Evolutionary conservation across 2,888 invertebrate genomes (phyloP).

Genomic region (Camptogramma bilineatum): DNA sequence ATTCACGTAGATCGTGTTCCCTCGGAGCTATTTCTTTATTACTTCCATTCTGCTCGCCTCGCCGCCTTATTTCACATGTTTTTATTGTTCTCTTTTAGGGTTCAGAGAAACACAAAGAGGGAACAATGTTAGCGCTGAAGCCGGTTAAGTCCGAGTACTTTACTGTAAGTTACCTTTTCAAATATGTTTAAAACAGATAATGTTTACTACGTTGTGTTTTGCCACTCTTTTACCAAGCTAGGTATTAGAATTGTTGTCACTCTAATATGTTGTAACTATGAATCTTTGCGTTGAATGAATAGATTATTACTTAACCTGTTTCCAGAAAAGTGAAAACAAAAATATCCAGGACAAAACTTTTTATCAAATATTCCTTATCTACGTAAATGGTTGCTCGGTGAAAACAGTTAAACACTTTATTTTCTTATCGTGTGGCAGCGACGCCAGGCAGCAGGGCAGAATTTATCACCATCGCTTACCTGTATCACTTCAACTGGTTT

Average conservation of each 20-base stretch:
- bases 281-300: too few species aligned
- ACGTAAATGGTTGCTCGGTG: slow-evolving; percentile 34
- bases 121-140: slow-evolving; percentile 44
- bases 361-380: slow-evolving; percentile 28
- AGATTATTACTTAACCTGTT: not conserved
- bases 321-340: not conserved
- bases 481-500: slow-evolving; percentile 19
- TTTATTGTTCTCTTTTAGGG: slow-evolving; percentile 61
- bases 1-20: slow-evolving; percentile 64
- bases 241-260: too few species aligned
- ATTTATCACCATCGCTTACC: slow-evolving; percentile 58
- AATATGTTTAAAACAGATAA: slow-evolving; percentile 34
- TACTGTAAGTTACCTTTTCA: slow-evolving; percentile 43
- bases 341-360: slow-evolving; percentile 1
- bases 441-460: slow-evolving; percentile 51
- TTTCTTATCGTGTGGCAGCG: slow-evolving; percentile 52
- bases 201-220: slow-evolving; percentile 18
- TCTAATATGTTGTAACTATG: too few species aligned
- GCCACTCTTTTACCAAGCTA: not conserved
- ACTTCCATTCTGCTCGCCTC: slow-evolving; percentile 62
- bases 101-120: slow-evolving; percentile 49
- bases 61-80: slow-evolving; percentile 64
- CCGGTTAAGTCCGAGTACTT: slow-evolving; percentile 47
- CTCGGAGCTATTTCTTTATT: slow-evolving; percentile 74
- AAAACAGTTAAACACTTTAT: slow-evolving; percentile 50